Evolutionary conservation across 2,797 vertebrate genomes (phyloP), one percentile per base, ranked within the genome.

Genomic region (Micropoecilia bifurca): DNA sequence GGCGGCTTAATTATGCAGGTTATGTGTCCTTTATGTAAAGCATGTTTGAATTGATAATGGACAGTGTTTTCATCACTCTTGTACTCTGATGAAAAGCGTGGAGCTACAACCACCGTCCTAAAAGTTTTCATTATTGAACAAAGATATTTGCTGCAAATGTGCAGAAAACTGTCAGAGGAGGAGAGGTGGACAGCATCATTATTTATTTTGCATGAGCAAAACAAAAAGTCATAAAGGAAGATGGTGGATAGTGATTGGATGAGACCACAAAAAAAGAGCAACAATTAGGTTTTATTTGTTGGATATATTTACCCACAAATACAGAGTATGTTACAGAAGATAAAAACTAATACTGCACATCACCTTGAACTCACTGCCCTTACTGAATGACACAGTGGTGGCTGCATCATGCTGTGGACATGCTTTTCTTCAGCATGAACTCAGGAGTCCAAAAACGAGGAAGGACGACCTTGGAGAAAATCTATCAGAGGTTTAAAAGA

Each of bases 31-130:
- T 74, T 30, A 50, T 71, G 39, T 47, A 48, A 80, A 81, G 10
- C 43, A 55, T 78, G 36, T 33, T 30, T 61, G 53, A 77, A 53
- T 13, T 73, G 45, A 75, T 79, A 55, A 79, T 50, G 18, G 74
- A 36, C n/a, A 25, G 13, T 39, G 36, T 14, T 3, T 68, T 71
- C 43, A 0, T 39, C 5, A 4, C 12, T 53, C 12, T 66, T 75
- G 72, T 46, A 41, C 43, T 57, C 2, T 61, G 71, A 53, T 77
- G 74, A 55, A 45, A 46, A 53, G 39, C 50, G 36, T 77, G 25
- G 75, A 36, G 12, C 45, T 36, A 0, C 16, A 22, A 1, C 68
- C 39, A 55, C 18, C 45, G 28, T 50, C 28, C 30, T 30, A 5
- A 73, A 18, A 48, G 20, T 71, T 79, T 75, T 66, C 28, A 47